These are phyloP conservation scores for Brachyopa scutellaris DNA, from an alignment of 2,888 invertebrate species.

Conservation along the genomic window DNA sequence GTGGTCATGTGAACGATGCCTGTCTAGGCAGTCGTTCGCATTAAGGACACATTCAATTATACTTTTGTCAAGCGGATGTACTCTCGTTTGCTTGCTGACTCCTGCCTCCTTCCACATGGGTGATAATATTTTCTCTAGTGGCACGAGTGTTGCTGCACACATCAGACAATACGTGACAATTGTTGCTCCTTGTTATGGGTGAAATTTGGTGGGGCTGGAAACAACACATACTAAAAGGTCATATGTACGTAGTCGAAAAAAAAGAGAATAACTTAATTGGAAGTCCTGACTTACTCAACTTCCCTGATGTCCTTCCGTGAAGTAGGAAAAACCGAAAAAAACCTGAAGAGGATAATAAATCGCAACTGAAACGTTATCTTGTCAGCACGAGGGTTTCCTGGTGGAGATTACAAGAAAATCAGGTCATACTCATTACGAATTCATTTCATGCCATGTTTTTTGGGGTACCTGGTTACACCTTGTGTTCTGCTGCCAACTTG, in stretches of 20 bases:
- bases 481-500: constrained; percentile 26
- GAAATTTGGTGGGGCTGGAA: background rate
- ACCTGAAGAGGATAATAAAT: constrained; percentile 32
- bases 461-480: constrained; percentile 50
- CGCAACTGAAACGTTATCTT: constrained; percentile 57
- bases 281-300: constrained; percentile 28
- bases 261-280: constrained; percentile 49
- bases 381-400: constrained; percentile 55
- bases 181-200: constrained; percentile 45
- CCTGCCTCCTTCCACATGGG: background rate
- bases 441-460: constrained; percentile 68
- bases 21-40: constrained; percentile 64
- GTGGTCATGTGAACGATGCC: constrained; percentile 57
- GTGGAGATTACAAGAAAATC: constrained; percentile 54
- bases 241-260: background rate
- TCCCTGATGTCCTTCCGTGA: background rate
- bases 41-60: constrained; percentile 69
- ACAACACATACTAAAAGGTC: constrained; percentile 37
- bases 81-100: constrained; percentile 6
- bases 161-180: constrained; percentile 57
- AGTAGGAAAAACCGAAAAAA: background rate
- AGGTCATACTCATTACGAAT: constrained; percentile 71
- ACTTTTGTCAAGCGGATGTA: constrained; percentile 50
- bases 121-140: constrained; percentile 4
- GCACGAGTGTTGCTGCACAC: background rate